Base-by-base conservation (phyloP, 2,888 invertebrate species). In the Macaria notata region DNA sequence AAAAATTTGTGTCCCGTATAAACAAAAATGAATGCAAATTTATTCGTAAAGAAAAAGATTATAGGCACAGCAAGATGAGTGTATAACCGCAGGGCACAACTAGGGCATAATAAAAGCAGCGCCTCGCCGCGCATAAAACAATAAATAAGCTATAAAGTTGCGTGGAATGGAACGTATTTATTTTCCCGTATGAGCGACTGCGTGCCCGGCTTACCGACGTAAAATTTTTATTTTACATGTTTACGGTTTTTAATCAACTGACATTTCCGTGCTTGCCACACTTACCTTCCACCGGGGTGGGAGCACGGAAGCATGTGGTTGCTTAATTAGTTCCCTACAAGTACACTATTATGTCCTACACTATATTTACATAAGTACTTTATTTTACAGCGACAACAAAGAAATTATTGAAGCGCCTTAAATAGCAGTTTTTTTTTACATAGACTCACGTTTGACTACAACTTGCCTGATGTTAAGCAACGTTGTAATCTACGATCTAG, bases 241-340 rank as follows among this genome's bases (percentile, higher is more conserved):
- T 68, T 71, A 76, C 69, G 54, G 61, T 69, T 66, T 76, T 81
- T 83, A 82, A 82, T 84, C 78, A 79, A 71, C 68, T 79, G 79
- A 79, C 78, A 76, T 79, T 83, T 83, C 71, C 83, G 85, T 84
- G 84, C 82, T 79, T 75, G 70, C 77, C 65, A 71, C 81, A 78
- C 78, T 83, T 79, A 79, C 58, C 4, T 41, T 8, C 41, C 3
- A n/a, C 4, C 8, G 9, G 41, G 9, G 9, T 59, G 61, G 70
- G 66, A 68, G 73, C 80, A 79, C 75, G 75, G 70, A 71, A 75
- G 62, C 59, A 8, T 52, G 56, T 30, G 6, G 19, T 29, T 48
- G 19, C 9, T 4, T 5, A 3, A 57, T 57, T 56, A 36, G 5
- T 6, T 6, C 4, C 33, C 7, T 7, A 3, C 33, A 7, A 6